Evolutionary conservation across 1,140 invertebrate genomes (phyloP), one percentile per base, ranked within the genome.

Genomic region (Radopholus similis): DNA sequence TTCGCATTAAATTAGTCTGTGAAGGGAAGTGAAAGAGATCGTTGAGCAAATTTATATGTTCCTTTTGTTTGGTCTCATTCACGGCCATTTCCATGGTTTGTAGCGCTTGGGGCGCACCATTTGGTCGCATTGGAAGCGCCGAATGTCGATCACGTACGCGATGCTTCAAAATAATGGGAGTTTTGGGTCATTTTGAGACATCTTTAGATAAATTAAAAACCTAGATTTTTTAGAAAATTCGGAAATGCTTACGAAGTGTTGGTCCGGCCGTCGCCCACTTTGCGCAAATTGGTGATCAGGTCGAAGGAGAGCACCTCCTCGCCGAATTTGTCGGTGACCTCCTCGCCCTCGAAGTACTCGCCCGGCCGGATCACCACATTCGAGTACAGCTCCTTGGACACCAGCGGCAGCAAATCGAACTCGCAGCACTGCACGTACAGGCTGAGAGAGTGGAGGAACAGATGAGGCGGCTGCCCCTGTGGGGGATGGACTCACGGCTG

Each of bases 291-390:
- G 26, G 75, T 66, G 37, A 77, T 77, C 28, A 77, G 35, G 42
- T 77, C 76, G 37, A 77, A 77, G 5, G 76, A 47, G 18, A 74
- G 42, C 15, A 80, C 63, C 28, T 77, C 68, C 11, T 82, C 72
- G 15, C 71, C 71, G 26, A 38, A 35, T 66, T 71, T 65, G 51
- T 82, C 79, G 44, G 66, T 69, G 23, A 82, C 62, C 64, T 79
- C 77, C 28, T 79, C 77, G 5, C 80, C 77, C 59, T 79, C 77
- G 57, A 82, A 79, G 55, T 82, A 79, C 54, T 79, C 77, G 8
- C 77, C 77, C 8, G 72, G 62, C 15, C 72, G 54, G 30, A 79
- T 72, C 13, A 60, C 30, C 4, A 78, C 66, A 53, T 76, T 70
- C n/a, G 67, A 62, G 57, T 80, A 77, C 23, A 77, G 38, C 18